Base-by-base conservation (phyloP, 2,888 invertebrate species). In the Tolmerus cingulatus region DNA sequence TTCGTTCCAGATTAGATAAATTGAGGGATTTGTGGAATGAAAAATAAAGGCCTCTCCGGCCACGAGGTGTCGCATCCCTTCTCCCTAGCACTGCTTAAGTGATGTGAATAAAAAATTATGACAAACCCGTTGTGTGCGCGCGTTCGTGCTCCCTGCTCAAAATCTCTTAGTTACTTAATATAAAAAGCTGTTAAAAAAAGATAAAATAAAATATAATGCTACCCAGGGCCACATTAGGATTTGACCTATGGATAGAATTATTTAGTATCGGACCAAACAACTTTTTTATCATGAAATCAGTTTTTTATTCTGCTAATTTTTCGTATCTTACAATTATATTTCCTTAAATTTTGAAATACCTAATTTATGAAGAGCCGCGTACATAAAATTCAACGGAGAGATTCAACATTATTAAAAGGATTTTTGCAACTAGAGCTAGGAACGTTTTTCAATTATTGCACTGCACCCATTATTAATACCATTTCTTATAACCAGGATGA, bases 51-150 rank as follows among this genome's bases (percentile, higher is more conserved):
- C 76, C 76, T 34, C 40, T 37, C 23, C 40, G 12, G 57, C 34
- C 74, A 66, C 74, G 34, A 14, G 66, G 37, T 84, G 66, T 27
- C n/a, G 74, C 27, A 84, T 66, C 84, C 84, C 74, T 84, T 74
- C 66, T 84, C 34, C 51, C n/a, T 46, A 78, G 76, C 84, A 86
- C 30, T 82, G 37, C 74, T 40, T 86, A 86, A 88, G 84, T 87
- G 88, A 88, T 87, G 87, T 87, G 82, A 87, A 88, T 88, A 84
- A 88, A 88, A 87, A 87, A 88, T 88, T 88, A 88, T 88, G 86
- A 88, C 78, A 77, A 66, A 79, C 74, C 84, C 84, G 86, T 74
- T 84, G 57, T 86, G 74, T 87, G 27, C 5, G 84, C 37, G 14
- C 84, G 84, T 84, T 16, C 27, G 30, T 84, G 34, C 40, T 14